These are phyloP conservation scores for Kryptopterus vitreolus DNA, from an alignment of 2,797 vertebrate species.

Conservation along the genomic window DNA sequence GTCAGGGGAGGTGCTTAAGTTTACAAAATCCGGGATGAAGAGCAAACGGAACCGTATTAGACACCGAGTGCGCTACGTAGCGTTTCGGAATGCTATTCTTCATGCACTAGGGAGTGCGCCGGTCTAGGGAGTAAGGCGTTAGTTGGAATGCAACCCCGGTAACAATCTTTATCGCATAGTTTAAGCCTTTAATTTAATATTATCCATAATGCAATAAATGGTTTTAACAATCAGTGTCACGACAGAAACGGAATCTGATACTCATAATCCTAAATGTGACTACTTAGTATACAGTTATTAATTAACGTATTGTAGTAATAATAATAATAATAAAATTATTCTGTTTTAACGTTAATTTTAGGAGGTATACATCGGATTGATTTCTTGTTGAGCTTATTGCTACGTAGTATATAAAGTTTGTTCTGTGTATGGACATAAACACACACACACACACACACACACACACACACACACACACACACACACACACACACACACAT, in stretches of 20 bases:
- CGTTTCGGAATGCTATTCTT: background rate
- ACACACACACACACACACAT: background rate
- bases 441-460: too few species aligned
- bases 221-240: background rate
- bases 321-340: too few species aligned
- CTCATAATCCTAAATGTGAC: background rate
- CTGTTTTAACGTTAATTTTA: background rate
- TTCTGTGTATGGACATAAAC: too few species aligned
- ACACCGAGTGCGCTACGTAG: background rate
- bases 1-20: conserved; percentile 54
- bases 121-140: background rate
- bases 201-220: too few species aligned
- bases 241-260: background rate
- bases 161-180: background rate
- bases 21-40: conserved; percentile 44
- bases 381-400: background rate
- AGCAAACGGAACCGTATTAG: background rate
- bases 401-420: too few species aligned
- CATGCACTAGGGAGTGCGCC: background rate
- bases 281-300: too few species aligned
- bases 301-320: too few species aligned
- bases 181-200: background rate
- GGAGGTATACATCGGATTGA: background rate
- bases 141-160: background rate
- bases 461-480: too few species aligned